phyloP scores from a whole-genome alignment of 2,888 invertebrate species.

The Limenitis camilla region DNA sequence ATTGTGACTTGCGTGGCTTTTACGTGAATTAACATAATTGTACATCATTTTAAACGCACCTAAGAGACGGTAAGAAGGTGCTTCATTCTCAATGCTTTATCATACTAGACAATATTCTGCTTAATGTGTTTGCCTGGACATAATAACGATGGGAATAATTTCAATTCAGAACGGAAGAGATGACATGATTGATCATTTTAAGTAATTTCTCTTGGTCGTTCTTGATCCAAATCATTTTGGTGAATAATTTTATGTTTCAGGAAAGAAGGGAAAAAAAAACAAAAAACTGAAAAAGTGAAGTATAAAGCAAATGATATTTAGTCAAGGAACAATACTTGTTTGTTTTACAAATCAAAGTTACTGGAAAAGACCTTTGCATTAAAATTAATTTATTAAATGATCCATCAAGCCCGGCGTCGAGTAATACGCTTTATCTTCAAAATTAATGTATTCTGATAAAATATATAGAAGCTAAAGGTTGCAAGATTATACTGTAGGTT shows the following conservation, averaged over 20 bases:
- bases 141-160: too few species aligned
- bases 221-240: too few species aligned
- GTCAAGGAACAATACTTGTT: too few species aligned
- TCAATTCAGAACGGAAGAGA: too few species aligned
- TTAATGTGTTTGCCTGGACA: too few species aligned
- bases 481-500: constrained; percentile 34
- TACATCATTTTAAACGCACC: constrained; percentile 14
- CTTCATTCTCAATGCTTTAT: background rate
- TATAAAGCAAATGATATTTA: background rate
- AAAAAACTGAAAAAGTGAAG: too few species aligned
- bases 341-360: background rate
- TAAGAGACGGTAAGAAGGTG: background rate
- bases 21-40: constrained; percentile 19
- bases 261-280: too few species aligned
- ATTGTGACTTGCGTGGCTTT: constrained; percentile 23
- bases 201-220: too few species aligned
- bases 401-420: constrained; percentile 24
- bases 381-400: constrained; percentile 22
- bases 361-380: constrained; percentile 3
- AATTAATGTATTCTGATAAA: constrained; percentile 52
- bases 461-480: constrained; percentile 47
- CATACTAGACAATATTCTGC: background rate
- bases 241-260: too few species aligned
- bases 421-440: constrained; percentile 35
- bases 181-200: too few species aligned